Conservation (phyloP, 2,113 vertebrate genomes). For the Apteryx mantelli region DNA sequence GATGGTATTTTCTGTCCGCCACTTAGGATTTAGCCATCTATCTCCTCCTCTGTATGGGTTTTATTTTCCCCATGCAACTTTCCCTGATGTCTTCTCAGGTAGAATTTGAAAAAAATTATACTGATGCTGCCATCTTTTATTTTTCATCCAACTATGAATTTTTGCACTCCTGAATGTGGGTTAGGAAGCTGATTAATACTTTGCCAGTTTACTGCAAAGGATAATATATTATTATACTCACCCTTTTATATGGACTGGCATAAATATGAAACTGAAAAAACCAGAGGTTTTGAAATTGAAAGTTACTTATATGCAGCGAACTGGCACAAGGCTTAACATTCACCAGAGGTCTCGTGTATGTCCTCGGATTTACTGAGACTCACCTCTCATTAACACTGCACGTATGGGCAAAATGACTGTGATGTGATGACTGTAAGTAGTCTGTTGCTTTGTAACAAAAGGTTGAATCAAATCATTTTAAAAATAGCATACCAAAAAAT, state of each 20-base stretch:
- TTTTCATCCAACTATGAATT: conserved; percentile 33
- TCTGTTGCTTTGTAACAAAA: neutral
- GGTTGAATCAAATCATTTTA: neutral
- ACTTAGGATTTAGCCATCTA: neutral
- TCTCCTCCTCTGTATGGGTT: neutral
- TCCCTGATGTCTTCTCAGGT: neutral
- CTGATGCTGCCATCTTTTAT: neutral
- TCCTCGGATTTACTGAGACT: neutral
- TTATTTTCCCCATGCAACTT: neutral
- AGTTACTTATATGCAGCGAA: neutral
- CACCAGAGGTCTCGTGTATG: neutral
- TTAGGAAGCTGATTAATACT: neutral
- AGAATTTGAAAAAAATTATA: neutral
- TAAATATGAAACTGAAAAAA: neutral
- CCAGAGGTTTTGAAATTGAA: neutral
- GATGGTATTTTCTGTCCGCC: neutral
- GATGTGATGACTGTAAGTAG: neutral
- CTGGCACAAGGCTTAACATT: neutral
- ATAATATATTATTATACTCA: neutral
- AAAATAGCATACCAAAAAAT: neutral
- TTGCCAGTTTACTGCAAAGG: neutral
- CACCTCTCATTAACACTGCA: neutral
- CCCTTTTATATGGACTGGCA: neutral
- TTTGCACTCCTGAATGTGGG: neutral
- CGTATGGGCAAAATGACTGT: conserved; percentile 2